Conservation (phyloP, 2,888 invertebrate species). For the Xiphydria camelus region DNA sequence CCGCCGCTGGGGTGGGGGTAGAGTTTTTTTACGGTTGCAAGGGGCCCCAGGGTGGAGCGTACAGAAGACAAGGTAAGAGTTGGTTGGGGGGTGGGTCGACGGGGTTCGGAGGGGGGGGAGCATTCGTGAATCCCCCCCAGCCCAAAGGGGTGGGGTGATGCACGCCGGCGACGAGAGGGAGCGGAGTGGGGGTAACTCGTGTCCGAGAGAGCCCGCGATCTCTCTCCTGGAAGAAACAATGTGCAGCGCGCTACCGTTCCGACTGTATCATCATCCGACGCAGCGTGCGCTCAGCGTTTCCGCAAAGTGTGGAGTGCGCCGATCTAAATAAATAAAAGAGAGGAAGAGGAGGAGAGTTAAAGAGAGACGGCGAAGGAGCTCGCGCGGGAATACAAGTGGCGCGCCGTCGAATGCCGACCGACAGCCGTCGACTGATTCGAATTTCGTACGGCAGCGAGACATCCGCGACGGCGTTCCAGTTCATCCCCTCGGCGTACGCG, state of each 20-base stretch:
- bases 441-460: too few relatives aligned
- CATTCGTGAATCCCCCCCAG: too few relatives aligned
- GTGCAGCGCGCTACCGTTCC: slow-evolving; percentile 51
- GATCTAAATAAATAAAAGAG: too few relatives aligned
- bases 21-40: slow-evolving; percentile 15
- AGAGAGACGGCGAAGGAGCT: not conserved
- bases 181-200: slow-evolving; percentile 14
- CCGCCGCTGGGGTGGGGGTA: not conserved
- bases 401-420: too few relatives aligned
- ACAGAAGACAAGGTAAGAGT: slow-evolving; percentile 10
- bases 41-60: slow-evolving; percentile 24
- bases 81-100: slow-evolving; percentile 14
- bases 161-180: slow-evolving; percentile 16
- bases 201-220: slow-evolving; percentile 25
- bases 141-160: slow-evolving; percentile 28
- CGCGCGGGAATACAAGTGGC: too few relatives aligned
- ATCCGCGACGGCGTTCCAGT: too few relatives aligned
- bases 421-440: too few relatives aligned
- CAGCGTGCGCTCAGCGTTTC: not conserved
- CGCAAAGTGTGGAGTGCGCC: not conserved
- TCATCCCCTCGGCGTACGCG: slow-evolving; percentile 13
- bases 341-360: too few relatives aligned
- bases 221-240: slow-evolving; percentile 45
- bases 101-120: slow-evolving; percentile 27
- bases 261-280: slow-evolving; percentile 34